Base-by-base conservation (phyloP, 1,140 invertebrate species). In the Mizuhopecten yessoensis region DNA sequence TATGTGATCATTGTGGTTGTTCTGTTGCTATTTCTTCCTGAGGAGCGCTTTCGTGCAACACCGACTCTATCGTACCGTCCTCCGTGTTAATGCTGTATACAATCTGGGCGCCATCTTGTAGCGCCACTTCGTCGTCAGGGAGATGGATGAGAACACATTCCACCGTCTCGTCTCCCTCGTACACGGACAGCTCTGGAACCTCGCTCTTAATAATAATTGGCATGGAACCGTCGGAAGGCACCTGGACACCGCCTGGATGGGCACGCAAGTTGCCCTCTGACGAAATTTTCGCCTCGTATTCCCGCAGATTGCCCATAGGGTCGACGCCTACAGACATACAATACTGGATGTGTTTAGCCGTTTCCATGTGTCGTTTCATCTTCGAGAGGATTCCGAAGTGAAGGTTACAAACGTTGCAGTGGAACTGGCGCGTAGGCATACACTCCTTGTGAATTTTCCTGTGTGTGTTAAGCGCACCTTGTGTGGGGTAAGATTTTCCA, bases 381-480 rank as follows among this genome's bases (percentile, higher is more conserved):
- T 90, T 92, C 29, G 91, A 92, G 3, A 86, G 34, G 34, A 92
- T 92, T 23, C 49, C 49, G 45, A 92, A 92, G n/a, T 88, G 87
- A 20, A 34, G 45, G 9, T 90, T 86, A 36, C 91, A 92, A 0
- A 89, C 91, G 86, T 88, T 49, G 20, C 91, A 92, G 17, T 34
- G 17, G 20, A 86, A 86, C 23, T 87, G 57, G 5, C 57, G 57
- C 29, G 1, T n/a, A 5, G 57, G 57, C 57, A 75, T 75, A n/a
- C 57, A 75, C 29, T 75, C 45, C 0, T 45, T 57, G 33, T 89
- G 88, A 5, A 20, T 92, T 87, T 92, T 92, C 15, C 86, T 90
- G 57, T 92, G 91, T 45, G 91, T 87, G 88, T 92, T 92, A 20
- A 92, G 57, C 13, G 90, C 89, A 20, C 87, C 87, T 0, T 88